Percentiles rank a stretch among this genome's conserved stretches.
Evolutionary conservation across 64 coral and sea anemone species (phyloP).

Genomic region (Trachythela sp.): DNA sequence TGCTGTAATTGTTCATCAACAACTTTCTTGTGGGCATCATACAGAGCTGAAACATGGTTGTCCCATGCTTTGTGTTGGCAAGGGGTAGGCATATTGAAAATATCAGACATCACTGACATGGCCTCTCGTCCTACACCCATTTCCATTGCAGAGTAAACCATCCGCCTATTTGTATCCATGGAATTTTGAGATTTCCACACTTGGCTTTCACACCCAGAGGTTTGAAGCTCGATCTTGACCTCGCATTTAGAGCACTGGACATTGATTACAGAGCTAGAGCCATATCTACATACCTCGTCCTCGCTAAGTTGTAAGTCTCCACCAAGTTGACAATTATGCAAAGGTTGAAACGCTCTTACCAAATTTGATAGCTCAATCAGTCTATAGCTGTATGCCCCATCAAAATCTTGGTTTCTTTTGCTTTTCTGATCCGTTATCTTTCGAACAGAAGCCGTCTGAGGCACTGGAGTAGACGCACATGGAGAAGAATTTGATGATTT

Average conservation of each 20-base stretch:
- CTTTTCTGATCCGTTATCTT: neutral
- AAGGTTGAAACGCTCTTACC: neutral
- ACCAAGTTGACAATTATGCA: neutral
- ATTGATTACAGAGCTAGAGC: neutral
- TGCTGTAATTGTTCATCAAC: slow-evolving; percentile 10
- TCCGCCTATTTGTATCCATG: neutral
- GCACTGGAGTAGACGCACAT: neutral
- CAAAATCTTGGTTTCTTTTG: neutral
- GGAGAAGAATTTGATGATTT: neutral
- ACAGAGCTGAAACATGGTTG: slow-evolving; percentile 26
- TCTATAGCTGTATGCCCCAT: neutral
- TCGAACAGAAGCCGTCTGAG: neutral
- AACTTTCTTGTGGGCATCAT: slow-evolving; percentile 38
- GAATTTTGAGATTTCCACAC: neutral
- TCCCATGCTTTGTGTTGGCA: slow-evolving; percentile 32
- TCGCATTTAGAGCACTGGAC: neutral
- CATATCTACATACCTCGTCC: neutral
- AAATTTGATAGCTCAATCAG: slow-evolving; percentile 1
- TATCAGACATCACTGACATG: slow-evolving; percentile 50
- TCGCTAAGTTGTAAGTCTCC: neutral
- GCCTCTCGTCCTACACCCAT: slow-evolving; percentile 49
- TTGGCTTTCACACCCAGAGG: neutral
- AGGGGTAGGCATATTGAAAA: slow-evolving; percentile 50
- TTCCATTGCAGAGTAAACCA: slow-evolving; percentile 19
- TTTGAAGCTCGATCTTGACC: neutral